Base-by-base conservation (phyloP, 1,140 invertebrate genomes). In the Delia radicum region DNA sequence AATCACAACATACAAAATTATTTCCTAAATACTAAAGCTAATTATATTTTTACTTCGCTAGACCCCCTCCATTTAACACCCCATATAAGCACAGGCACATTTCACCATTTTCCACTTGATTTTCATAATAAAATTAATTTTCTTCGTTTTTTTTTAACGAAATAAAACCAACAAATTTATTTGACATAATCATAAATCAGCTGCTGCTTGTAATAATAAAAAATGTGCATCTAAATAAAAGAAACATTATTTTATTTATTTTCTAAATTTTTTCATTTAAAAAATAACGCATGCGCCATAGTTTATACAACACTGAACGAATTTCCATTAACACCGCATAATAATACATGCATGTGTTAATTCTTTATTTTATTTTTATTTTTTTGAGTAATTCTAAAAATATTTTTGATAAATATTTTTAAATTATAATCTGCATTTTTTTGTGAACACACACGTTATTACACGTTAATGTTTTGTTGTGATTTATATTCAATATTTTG, bases 271-370 rank as follows among this genome's bases (percentile, higher is more conserved):
- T n/a, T n/a, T 67, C 6, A 33, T 67, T 67, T 29, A 0, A 67
- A 62, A 29, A n/a, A 29, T 67, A 67, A 67, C 27, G 63, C 63
- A 67, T 67, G 63, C 63, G 63, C 28, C 28, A 7, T 67, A 67
- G 2, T 29, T 10, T 29, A 15, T 29, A 29, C 15, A 21, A 55
- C n/a, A 55, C n/a, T 55, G n/a, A 55, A n/a, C n/a, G n/a, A 67
- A 67, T 67, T 67, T 67, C 63, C 63, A 67, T 67, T 28, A 67
- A 18, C 48, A 55, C 48, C 18, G 18, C 18, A 21, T 21, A 5
- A 55, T 55, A 55, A n/a, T n/a, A n/a, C n/a, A n/a, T n/a, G n/a
- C 48, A 55, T 55, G 21, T 21, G 48, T 55, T 21, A 18, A 21
- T 37, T 10, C 33, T 37, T 1, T 37, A 1, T 7, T 10, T 7